Evolutionary conservation across 2,113 vertebrate genomes (phyloP), one percentile per base, ranked within the genome.

Genomic region (Neopipo cinnamomea): DNA sequence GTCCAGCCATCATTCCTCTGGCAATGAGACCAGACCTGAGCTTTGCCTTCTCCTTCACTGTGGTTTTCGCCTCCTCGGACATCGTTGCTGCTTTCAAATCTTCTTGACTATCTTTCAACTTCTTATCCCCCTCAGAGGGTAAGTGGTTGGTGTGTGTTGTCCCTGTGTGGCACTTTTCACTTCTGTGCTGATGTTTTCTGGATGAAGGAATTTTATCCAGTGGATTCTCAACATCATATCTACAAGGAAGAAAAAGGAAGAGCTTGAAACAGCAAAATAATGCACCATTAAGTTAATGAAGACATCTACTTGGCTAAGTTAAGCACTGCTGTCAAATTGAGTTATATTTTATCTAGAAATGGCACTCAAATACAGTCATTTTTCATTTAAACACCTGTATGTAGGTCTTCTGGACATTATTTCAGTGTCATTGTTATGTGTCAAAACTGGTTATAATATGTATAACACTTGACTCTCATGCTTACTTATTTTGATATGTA

Each of bases 1-100:
- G 99, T 66, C 98, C 99, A 10, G 98, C 85, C 98, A 99, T 98
- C 98, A 99, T 97, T 86, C 98, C 99, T 85, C 97, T 98, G 91
- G 97, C 97, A 2, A 98, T 93, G 55, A 98, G 98, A 92, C 98
- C 97, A 42, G 95, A 91, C 96, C 96, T 98, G n/a, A 91, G 91
- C 73, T 78, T 98, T 35, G 83, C 88, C 52, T 91, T 97, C 70
- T 99, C 98, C 52, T 76, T 94, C 52, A 76, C 66, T 20, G 82
- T 46, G 12, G 73, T 85, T 62, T 97, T 98, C 67, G 76, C 80
- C 52, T 98, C 98, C 55, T 72, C 59, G 17, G 87, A 41, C 61
- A 46, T 4, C 0, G 55, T 23, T n/a, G 95, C 71, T 21, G 58
- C 83, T 74, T 88, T 97, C 53, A 86, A 62, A 61, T 86, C 92